Base-by-base conservation (phyloP, 2,888 invertebrate genomes). In the Lymantria monacha region DNA sequence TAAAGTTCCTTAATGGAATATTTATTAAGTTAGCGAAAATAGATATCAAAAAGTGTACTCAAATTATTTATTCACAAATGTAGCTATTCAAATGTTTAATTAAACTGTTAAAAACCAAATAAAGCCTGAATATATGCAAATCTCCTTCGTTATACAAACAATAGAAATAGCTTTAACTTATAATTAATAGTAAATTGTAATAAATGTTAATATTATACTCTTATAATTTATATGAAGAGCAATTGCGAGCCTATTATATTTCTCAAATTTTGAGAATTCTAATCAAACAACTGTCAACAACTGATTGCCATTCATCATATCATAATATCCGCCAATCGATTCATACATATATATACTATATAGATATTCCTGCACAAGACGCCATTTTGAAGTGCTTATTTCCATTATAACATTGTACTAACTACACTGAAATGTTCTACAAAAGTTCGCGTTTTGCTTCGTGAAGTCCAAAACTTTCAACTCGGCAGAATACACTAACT, bases 321-420 rank as follows among this genome's bases (percentile, higher is more conserved):
- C 63, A 69, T 73, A 76, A 76, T 71, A 77, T 73, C 74, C 69
- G 66, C 58, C 61, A 78, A 87, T 86, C 82, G 70, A 87, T 87
- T 81, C 70, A 74, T 73, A 80, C 71, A 76, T 75, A 74, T 73
- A 80, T 72, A 76, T 75, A 22, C 81, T 82, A 86, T 72, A 81
- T 55, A 57, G 52, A 82, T 79, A 85, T 82, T 2, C 22, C 81
- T 85, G 83, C 86, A 86, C 81, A 85, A 79, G 84, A 84, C 89
- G 88, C 91, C 91, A 91, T 91, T 90, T 89, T 90, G 89, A 87
- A 89, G 89, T 90, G 87, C 90, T 91, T 91, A 90, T 90, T 91
- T 89, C 90, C 91, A 91, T 90, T 90, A 91, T 89, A 91, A 91
- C 90, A 90, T 90, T 90, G 90, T 91, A 90, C 90, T 91, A 91